A percentile compares a stretch with the other conserved stretches of the same genome.
Evolutionary conservation across 2,797 vertebrate genomes (phyloP).

Genomic region (Xiphorhynchus erythropygius): DNA sequence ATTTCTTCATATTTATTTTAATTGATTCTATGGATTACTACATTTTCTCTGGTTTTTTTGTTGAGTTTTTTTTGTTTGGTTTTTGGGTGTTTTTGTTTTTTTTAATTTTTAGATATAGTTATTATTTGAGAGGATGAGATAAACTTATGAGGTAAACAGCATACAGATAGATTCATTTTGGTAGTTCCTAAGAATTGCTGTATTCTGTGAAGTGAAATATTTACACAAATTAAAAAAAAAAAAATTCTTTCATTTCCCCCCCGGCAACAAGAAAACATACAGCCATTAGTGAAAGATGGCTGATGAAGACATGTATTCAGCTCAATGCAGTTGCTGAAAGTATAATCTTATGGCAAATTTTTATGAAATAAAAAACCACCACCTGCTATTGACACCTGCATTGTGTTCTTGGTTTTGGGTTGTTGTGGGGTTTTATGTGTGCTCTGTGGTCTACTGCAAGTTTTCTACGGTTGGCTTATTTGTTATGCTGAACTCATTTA

Average conservation of each 20-base stretch:
- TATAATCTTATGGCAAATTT: neutral
- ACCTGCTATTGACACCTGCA: neutral
- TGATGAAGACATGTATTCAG: neutral
- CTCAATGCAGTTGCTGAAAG: neutral
- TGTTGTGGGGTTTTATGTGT: neutral
- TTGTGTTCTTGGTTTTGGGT: neutral
- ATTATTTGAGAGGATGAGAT: neutral
- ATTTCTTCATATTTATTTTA: conserved; percentile 31
- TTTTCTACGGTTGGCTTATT: neutral
- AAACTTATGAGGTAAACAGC: neutral
- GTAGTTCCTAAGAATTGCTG: neutral
- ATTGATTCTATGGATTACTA: neutral
- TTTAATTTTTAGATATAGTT: neutral
- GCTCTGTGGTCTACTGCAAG: neutral
- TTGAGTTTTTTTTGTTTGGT: neutral
- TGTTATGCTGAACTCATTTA: neutral
- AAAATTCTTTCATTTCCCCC: neutral
- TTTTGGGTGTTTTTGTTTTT: neutral
- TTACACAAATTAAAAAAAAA: neutral
- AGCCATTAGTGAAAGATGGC: neutral
- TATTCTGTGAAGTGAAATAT: neutral
- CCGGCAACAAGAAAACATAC: neutral
- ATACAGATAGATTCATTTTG: neutral
- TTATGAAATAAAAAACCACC: neutral
- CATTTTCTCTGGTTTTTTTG: neutral